Evolutionary conservation across 2,113 vertebrate species (phyloP), one percentile per base, ranked within the genome.

Genomic region (Megaleporinus macrocephalus): DNA sequence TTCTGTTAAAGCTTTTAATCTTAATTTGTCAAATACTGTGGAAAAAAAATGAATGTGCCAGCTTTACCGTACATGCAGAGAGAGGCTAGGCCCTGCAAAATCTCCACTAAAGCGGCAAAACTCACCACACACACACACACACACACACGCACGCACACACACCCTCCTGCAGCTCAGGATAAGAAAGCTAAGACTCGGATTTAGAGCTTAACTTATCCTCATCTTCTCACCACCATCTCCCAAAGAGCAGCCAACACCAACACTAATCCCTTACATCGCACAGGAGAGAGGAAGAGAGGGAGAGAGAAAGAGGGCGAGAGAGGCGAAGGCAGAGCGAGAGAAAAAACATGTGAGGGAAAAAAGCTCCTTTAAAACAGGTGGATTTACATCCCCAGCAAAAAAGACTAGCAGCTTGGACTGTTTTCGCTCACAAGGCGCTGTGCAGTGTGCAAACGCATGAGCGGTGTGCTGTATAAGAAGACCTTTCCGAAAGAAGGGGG

Each of bases 181-280:
- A 94, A 94, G 92, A 91, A 91, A 90, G 90, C 92, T 93, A 91
- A 94, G 89, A 91, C 92, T 90, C 86, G 93, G 93, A 94, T 94
- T 94, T 94, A 90, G 84, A 89, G 93, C 92, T 94, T 92, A 89
- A 91, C 90, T 93, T 93, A 93, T 93, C 90, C 82, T 92, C 91
- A 93, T 93, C 92, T 94, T 91, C 88, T 87, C 88, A 80, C 88
- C 86, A 87, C 89, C 86, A 89, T 91, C 90, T 89, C 84, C 84
- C 87, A 93, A 93, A 92, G 89, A 90, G 90, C 90, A 90, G 88
- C 86, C 87, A 90, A 87, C 88, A 90, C 55, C 85, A 80, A 89
- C 88, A 89, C 86, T 91, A 93, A 94, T 92, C 92, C 93, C 69
- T 81, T 66, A 76, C 79, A 77, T 83, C 76, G 57, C 76, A 89